Evolutionary conservation across 2,888 invertebrate genomes (phyloP).

Genomic region (Synanthedon tipuliformis): DNA sequence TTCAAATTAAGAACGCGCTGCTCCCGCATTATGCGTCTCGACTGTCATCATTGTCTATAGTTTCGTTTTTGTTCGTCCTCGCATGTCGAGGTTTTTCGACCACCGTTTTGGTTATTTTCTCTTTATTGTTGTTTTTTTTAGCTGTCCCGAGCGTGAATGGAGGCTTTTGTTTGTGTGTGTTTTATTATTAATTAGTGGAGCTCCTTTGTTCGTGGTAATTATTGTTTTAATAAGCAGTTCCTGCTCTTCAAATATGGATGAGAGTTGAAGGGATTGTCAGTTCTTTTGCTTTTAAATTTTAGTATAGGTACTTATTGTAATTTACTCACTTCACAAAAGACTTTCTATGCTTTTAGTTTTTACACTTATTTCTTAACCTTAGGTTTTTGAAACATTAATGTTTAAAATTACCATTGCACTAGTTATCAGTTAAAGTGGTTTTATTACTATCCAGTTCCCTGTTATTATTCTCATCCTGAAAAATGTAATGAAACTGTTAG

Average conservation of each 20-base stretch:
- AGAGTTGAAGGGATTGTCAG: slow-evolving; percentile 37
- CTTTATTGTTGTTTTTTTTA: slow-evolving; percentile 29
- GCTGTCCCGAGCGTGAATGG: slow-evolving; percentile 65
- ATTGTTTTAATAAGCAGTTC: slow-evolving; percentile 71
- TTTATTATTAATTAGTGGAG: slow-evolving; percentile 70
- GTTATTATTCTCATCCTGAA: no score
- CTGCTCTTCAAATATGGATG: slow-evolving; percentile 56
- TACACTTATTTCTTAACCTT: no score
- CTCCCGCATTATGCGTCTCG: slow-evolving; percentile 69
- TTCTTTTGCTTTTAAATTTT: neutral
- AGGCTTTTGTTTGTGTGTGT: slow-evolving; percentile 65
- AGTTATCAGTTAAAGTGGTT: no score
- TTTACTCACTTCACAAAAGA: neutral
- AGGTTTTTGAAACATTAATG: no score
- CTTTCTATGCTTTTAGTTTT: neutral
- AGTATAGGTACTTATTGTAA: neutral
- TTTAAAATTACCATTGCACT: no score
- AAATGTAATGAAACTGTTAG: neutral
- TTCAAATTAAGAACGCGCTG: slow-evolving; percentile 66
- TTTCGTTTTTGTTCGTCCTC: slow-evolving; percentile 61
- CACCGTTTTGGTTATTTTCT: slow-evolving; percentile 65
- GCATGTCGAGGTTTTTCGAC: slow-evolving; percentile 68
- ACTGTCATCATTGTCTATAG: slow-evolving; percentile 68
- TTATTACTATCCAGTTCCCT: no score
- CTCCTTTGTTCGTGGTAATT: slow-evolving; percentile 68